A percentile compares a stretch with the other conserved stretches of the same genome.
These are phyloP conservation scores for Rhagium mordax DNA, from an alignment of 2,888 invertebrate species.

Conservation along the genomic window DNA sequence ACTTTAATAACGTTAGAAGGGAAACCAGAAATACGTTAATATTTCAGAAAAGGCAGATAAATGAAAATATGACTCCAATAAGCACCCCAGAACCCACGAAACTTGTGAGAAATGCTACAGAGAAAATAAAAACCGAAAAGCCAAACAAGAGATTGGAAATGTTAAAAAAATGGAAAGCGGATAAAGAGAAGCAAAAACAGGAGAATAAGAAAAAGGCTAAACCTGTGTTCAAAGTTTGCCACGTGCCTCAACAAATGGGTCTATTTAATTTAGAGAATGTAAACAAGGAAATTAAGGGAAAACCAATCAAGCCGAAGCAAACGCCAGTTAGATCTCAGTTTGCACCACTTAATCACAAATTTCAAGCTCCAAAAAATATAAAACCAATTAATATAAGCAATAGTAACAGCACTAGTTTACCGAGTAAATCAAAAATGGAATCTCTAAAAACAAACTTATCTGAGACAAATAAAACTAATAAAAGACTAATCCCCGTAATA, in stretches of 20 bases:
- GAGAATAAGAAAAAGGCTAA: conserved; percentile 55
- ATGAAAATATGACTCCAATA: conserved; percentile 45
- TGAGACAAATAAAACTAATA: not conserved
- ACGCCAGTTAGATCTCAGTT: conserved; percentile 60
- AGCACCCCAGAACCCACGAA: conserved; percentile 34
- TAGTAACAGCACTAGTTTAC: not conserved
- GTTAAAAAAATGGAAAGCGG: conserved; percentile 61
- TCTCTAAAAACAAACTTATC: not conserved
- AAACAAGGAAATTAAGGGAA: conserved; percentile 60
- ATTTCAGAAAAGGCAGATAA: conserved; percentile 45
- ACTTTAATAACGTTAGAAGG: conserved; percentile 37
- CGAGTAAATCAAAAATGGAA: not conserved
- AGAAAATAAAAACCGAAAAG: not conserved
- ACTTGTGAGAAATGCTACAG: conserved; percentile 5
- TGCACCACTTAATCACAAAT: conserved; percentile 73
- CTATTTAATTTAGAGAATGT: conserved; percentile 54
- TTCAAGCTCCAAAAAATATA: conserved; percentile 71
- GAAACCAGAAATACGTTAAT: conserved; percentile 46
- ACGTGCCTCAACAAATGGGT: conserved; percentile 46
- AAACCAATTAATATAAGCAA: conserved; percentile 51
- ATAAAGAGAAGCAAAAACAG: conserved; percentile 55
- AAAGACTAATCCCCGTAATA: not conserved
- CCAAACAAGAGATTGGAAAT: conserved; percentile 53
- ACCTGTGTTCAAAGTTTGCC: conserved; percentile 62
- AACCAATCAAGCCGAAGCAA: conserved; percentile 43